Evolutionary conservation across 2,113 vertebrate genomes (phyloP).

Genomic region (Cygnus buccinator): DNA sequence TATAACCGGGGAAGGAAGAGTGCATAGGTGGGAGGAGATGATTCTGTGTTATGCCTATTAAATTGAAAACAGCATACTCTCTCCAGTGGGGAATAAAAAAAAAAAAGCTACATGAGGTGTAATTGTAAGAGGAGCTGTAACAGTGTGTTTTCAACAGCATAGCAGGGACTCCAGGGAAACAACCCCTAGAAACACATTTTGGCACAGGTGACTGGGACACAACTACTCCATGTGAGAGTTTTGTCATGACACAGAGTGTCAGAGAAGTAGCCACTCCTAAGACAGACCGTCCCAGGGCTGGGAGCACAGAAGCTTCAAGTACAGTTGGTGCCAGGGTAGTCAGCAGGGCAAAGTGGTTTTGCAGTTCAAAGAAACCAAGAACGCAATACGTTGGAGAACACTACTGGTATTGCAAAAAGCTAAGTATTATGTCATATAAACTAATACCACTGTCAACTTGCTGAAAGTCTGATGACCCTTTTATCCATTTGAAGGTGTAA

Average conservation of each 20-base stretch:
- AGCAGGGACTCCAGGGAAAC: not conserved
- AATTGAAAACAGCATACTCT: not conserved
- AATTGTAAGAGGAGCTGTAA: not conserved
- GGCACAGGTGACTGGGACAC: not conserved
- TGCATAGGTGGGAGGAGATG: not conserved
- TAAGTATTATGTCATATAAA: not conserved
- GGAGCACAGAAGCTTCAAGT: not conserved
- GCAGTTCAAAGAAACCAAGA: not conserved
- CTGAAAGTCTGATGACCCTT: not conserved
- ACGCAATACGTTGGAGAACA: not conserved
- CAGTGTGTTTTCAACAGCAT: not conserved
- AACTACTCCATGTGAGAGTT: not conserved
- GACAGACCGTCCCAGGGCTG: not conserved
- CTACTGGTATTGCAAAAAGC: not conserved
- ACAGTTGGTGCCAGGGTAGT: not conserved
- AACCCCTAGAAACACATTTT: not conserved
- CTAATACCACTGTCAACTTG: not conserved
- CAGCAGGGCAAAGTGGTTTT: not conserved
- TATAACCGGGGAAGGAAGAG: not conserved
- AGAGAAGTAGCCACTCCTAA: not conserved
- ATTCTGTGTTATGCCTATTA: not conserved
- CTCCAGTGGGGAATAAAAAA: not conserved
- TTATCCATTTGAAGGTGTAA: not conserved
- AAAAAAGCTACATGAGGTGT: not conserved
- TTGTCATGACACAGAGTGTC: not conserved